phyloP scores from a whole-genome alignment of 2,113 vertebrate genomes.

The Butorides virescens region DNA sequence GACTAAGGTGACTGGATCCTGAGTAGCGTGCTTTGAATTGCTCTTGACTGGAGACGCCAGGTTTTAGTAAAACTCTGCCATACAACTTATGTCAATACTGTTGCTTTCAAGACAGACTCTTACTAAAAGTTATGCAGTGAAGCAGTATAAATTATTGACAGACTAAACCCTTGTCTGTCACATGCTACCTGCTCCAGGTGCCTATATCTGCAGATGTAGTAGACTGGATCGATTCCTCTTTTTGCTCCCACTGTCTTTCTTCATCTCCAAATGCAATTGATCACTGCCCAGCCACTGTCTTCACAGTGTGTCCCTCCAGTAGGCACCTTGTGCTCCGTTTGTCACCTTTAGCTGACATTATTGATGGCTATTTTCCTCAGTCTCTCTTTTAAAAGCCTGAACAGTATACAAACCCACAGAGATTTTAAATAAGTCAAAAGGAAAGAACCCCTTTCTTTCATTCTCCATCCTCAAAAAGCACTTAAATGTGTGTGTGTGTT shows the following conservation, averaged over 20 bases:
- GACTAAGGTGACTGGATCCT: background rate
- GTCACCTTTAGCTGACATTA: constrained; percentile 42
- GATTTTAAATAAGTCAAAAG: constrained; percentile 18
- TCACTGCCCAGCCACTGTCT: background rate
- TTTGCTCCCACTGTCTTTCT: constrained; percentile 33
- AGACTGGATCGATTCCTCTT: constrained; percentile 26
- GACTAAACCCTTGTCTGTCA: background rate
- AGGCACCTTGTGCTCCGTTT: constrained; percentile 8
- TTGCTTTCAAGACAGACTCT: constrained; percentile 21
- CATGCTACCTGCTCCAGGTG: constrained; percentile 28
- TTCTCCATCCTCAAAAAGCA: background rate
- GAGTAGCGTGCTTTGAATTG: background rate
- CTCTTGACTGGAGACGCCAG: background rate
- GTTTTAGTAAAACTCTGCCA: background rate
- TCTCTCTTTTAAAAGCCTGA: constrained; percentile 1
- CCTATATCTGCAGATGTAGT: background rate
- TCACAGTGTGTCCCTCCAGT: background rate
- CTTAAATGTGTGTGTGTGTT: background rate
- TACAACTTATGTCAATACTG: background rate
- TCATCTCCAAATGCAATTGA: constrained; percentile 34
- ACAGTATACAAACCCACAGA: background rate
- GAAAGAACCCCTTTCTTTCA: constrained; percentile 3
- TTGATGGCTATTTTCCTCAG: constrained; percentile 41
- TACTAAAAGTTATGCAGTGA: constrained; percentile 9
- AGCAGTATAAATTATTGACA: constrained; percentile 40